Conservation (phyloP, 1,140 invertebrate genomes). For the Stratiolaelaps scimitus region DNA sequence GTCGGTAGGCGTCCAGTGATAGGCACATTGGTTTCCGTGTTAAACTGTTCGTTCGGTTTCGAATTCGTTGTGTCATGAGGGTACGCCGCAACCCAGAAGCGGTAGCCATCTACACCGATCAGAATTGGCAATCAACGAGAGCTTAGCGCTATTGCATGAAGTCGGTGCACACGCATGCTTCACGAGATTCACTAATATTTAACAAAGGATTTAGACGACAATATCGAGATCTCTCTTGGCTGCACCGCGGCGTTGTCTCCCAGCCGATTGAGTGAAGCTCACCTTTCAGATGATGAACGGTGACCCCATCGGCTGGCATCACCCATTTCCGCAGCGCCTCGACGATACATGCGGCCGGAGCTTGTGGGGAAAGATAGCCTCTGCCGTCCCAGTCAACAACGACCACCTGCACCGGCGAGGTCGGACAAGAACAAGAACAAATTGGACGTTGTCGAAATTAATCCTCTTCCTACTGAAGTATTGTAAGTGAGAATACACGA, state of each 20-base stretch:
- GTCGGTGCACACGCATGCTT: too few relatives aligned
- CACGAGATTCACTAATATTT: too few relatives aligned
- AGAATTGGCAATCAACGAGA: too few relatives aligned
- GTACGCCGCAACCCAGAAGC: not conserved
- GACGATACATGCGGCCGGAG: not conserved
- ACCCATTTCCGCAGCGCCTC: constrained; percentile 23
- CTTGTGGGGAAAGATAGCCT: not conserved
- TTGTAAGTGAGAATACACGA: too few relatives aligned
- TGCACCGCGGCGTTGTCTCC: too few relatives aligned
- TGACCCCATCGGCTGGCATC: not conserved
- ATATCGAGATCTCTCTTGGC: too few relatives aligned
- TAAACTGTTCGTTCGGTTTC: not conserved
- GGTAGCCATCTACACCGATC: constrained; percentile 2
- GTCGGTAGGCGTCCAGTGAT: too few relatives aligned
- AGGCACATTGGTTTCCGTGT: not conserved
- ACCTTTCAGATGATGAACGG: not conserved
- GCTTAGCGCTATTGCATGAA: too few relatives aligned
- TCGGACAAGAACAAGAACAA: not conserved
- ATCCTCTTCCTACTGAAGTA: too few relatives aligned
- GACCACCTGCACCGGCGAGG: not conserved
- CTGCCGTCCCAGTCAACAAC: constrained; percentile 10
- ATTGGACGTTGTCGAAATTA: too few relatives aligned
- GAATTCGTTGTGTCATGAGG: constrained; percentile 21
- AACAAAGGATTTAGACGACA: too few relatives aligned
- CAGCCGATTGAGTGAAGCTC: too few relatives aligned